A percentile compares a stretch with the other conserved stretches of the same genome.
phyloP scores from a whole-genome alignment of 2,888 invertebrate genomes.

The Tachystola acroxantha region DNA sequence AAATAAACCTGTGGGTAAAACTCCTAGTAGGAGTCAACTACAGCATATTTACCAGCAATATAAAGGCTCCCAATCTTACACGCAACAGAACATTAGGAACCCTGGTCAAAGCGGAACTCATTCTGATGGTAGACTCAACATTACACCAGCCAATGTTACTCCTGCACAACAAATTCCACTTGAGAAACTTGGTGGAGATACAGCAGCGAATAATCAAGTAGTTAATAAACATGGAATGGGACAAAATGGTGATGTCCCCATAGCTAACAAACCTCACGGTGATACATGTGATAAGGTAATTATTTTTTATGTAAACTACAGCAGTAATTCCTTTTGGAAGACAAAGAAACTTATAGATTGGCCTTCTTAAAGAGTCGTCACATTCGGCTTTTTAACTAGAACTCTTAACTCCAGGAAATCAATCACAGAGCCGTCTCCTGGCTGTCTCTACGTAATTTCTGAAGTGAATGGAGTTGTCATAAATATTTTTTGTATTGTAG shows the following conservation, averaged over 20 bases:
- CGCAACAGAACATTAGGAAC: slow-evolving; percentile 46
- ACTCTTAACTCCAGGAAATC: too few relatives aligned
- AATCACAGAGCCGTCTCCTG: too few relatives aligned
- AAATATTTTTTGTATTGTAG: too few relatives aligned
- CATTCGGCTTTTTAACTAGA: too few relatives aligned
- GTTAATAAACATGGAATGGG: slow-evolving; percentile 25
- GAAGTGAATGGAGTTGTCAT: too few relatives aligned
- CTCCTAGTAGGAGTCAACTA: slow-evolving; percentile 51
- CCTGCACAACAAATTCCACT: slow-evolving; percentile 27
- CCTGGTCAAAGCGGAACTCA: slow-evolving; percentile 28
- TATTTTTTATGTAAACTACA: not conserved
- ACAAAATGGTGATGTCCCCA: slow-evolving; percentile 43
- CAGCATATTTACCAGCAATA: slow-evolving; percentile 62
- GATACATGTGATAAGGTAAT: slow-evolving; percentile 26
- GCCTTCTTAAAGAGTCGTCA: too few relatives aligned
- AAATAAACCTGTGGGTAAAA: slow-evolving; percentile 33
- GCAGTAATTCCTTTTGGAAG: too few relatives aligned
- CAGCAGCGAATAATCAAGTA: slow-evolving; percentile 31
- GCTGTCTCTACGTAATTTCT: too few relatives aligned
- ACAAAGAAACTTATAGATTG: too few relatives aligned
- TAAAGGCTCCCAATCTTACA: slow-evolving; percentile 59
- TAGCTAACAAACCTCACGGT: slow-evolving; percentile 25
- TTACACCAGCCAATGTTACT: slow-evolving; percentile 16
- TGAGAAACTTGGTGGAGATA: slow-evolving; percentile 56
- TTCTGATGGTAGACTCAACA: slow-evolving; percentile 48